phyloP scores from a whole-genome alignment of 64 coral and sea anemone species.

The Actinia tenebrosa region DNA sequence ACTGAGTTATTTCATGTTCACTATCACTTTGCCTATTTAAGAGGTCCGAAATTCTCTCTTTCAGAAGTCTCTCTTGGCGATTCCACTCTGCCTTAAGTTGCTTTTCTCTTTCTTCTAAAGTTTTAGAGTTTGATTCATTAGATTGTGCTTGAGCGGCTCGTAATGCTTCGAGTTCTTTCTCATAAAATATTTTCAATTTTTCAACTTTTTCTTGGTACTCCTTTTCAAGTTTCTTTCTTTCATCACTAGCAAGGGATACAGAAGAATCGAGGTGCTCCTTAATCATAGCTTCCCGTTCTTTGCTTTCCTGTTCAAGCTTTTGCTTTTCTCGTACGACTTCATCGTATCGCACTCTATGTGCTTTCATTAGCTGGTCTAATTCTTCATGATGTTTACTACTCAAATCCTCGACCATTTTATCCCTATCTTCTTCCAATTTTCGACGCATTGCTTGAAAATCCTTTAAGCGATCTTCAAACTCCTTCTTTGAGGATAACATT shows the following conservation, averaged over 20 bases:
- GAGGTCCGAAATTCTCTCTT: conserved; percentile 85
- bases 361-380: conserved; percentile 96
- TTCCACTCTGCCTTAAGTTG: conserved; percentile 52
- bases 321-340: conserved; percentile 92
- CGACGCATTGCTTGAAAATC: conserved; percentile 69
- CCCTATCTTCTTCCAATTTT: conserved; percentile 78
- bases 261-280: conserved; percentile 36
- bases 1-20: conserved; percentile 61
- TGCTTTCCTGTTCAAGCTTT: conserved; percentile 79
- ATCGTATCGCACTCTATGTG: conserved; percentile 89
- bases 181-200: conserved; percentile 85
- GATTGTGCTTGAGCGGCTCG: conserved; percentile 26
- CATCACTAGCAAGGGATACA: conserved; percentile 44
- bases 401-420: conserved; percentile 64
- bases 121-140: conserved; percentile 44
- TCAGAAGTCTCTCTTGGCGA: conserved; percentile 74
- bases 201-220: conserved; percentile 88
- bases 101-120: conserved; percentile 69
- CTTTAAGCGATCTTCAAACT: conserved; percentile 93
- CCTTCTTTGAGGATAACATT: conserved; percentile 70
- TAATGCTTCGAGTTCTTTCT: conserved; percentile 77
- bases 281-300: conserved; percentile 47
- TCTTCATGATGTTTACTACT: conserved; percentile 84
- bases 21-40: conserved; percentile 57
- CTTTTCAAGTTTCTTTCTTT: conserved; percentile 58